phyloP scores from a whole-genome alignment of 2,888 invertebrate species.

The Leptinotarsa peninsularis region DNA sequence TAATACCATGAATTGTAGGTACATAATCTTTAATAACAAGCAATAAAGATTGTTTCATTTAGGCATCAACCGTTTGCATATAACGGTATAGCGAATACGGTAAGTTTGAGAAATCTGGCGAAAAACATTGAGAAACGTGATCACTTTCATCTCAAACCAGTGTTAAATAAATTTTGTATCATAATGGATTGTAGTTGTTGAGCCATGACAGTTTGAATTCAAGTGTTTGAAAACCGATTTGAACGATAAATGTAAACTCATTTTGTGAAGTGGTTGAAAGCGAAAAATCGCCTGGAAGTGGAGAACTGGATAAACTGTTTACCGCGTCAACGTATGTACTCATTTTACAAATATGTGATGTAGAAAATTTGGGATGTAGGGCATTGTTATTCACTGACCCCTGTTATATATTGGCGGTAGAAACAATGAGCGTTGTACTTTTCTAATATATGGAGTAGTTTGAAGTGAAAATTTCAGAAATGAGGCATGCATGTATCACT shows the following conservation, averaged over 20 bases:
- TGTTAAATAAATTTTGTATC: constrained; percentile 55
- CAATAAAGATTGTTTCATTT: constrained; percentile 51
- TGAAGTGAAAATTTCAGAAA: constrained; percentile 15
- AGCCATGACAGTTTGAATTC: constrained; percentile 66
- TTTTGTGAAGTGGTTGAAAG: constrained; percentile 51
- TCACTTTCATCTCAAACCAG: constrained; percentile 52
- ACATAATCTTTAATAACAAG: constrained; percentile 41
- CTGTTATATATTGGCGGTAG: constrained; percentile 37
- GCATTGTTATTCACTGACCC: constrained; percentile 39
- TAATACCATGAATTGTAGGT: constrained; percentile 35
- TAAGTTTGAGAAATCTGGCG: constrained; percentile 59
- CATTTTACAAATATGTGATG: constrained; percentile 48
- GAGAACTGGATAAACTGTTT: constrained; percentile 45
- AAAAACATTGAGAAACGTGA: constrained; percentile 52
- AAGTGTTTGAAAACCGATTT: constrained; percentile 58
- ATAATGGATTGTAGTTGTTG: constrained; percentile 51
- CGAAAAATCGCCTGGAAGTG: constrained; percentile 39
- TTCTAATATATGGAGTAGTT: constrained; percentile 16
- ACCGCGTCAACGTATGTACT: constrained; percentile 51
- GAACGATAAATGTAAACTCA: constrained; percentile 49
- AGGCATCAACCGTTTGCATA: constrained; percentile 56
- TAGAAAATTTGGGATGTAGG: constrained; percentile 41
- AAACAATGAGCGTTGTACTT: constrained; percentile 34
- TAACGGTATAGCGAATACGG: constrained; percentile 56
- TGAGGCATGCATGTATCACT: constrained; percentile 17